Percentiles rank a stretch among this genome's conserved stretches.
These are phyloP conservation scores for Leptodon cayanensis DNA, from an alignment of 2,797 vertebrate species.

Conservation along the genomic window DNA sequence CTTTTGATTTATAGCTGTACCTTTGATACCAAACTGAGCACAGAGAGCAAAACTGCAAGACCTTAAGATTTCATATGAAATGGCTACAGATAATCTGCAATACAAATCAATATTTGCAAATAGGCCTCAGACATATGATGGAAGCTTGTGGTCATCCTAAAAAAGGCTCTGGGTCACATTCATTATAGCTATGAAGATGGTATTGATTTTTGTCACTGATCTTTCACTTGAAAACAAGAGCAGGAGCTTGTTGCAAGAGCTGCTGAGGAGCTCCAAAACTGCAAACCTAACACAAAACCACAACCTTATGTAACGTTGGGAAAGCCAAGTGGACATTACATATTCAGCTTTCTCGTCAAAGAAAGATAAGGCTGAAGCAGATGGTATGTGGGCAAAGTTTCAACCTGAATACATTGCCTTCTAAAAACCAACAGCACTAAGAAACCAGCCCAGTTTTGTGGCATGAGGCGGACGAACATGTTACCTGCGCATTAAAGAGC, in stretches of 20 bases:
- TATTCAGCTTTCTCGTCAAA: constrained; percentile 16
- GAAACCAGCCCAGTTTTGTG: neutral
- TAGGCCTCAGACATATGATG: neutral
- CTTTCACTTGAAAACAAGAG: constrained; percentile 6
- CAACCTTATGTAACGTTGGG: neutral
- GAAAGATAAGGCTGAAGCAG: constrained; percentile 34
- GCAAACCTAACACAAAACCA: neutral
- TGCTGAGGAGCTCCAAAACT: neutral
- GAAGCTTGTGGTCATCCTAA: constrained; percentile 24
- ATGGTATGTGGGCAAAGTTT: constrained; percentile 53
- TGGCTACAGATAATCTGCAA: constrained; percentile 8
- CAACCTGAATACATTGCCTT: constrained; percentile 37
- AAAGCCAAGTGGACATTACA: constrained; percentile 42
- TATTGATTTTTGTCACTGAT: constrained; percentile 39
- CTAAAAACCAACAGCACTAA: neutral
- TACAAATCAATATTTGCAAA: constrained; percentile 52
- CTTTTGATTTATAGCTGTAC: constrained; percentile 11
- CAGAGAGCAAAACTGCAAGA: constrained; percentile 17
- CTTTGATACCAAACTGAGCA: neutral
- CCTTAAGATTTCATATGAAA: constrained; percentile 19
- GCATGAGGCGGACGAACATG: rapidly evolving
- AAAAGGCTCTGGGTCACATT: constrained; percentile 28
- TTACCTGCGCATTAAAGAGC: neutral
- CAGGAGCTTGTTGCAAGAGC: neutral
- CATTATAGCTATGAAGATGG: constrained; percentile 23